Conservation (phyloP, 2,797 vertebrate species). For the Leucoraja ocellata region DNA sequence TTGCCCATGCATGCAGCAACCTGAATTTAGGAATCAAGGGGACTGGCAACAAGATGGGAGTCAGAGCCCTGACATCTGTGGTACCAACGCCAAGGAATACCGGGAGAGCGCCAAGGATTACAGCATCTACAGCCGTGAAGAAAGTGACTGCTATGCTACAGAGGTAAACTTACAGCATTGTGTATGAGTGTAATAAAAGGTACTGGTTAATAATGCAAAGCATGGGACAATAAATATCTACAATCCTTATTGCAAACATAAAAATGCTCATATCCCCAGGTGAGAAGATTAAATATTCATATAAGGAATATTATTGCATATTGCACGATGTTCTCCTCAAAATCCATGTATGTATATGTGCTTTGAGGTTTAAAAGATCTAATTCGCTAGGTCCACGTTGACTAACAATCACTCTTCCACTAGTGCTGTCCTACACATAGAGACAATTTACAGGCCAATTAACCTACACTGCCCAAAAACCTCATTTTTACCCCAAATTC, state of each 20-base stretch:
- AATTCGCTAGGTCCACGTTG: not conserved
- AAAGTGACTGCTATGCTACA: conserved; percentile 64
- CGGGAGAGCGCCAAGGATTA: conserved; percentile 59
- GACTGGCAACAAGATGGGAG: conserved; percentile 58
- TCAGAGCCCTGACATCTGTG: conserved; percentile 53
- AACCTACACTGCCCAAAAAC: too few relatives aligned
- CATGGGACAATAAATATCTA: too few relatives aligned
- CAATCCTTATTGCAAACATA: too few relatives aligned
- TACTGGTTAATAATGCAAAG: conserved; percentile 4
- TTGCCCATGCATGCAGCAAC: conserved; percentile 76
- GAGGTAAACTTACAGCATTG: conserved; percentile 56
- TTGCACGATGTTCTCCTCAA: not conserved
- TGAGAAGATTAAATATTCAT: not conserved
- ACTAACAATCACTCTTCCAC: too few relatives aligned
- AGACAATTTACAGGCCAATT: too few relatives aligned
- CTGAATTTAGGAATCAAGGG: conserved; percentile 82
- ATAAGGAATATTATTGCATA: not conserved
- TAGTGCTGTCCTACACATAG: too few relatives aligned
- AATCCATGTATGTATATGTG: not conserved
- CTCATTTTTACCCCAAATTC: not conserved
- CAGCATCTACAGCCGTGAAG: conserved; percentile 60
- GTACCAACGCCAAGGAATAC: conserved; percentile 54
- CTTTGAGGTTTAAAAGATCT: not conserved
- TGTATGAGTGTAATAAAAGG: conserved; percentile 38
- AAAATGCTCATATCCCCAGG: not conserved